phyloP scores from a whole-genome alignment of 2,888 invertebrate genomes.

The Phortica magna region DNA sequence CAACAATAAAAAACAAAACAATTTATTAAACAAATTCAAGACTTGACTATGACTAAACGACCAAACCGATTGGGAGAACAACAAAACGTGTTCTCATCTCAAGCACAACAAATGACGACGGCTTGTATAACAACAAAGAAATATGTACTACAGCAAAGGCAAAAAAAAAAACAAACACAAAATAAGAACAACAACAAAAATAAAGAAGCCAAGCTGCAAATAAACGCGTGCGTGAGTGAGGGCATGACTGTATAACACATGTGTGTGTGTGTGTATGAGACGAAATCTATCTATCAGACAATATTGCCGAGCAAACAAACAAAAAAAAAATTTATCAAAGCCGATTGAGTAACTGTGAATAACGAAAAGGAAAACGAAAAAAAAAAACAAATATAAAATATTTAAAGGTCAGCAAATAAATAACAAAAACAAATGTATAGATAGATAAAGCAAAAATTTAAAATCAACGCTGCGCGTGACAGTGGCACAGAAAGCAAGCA shows the following conservation, averaged over 20 bases:
- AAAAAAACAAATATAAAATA: background rate
- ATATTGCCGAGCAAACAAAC: background rate
- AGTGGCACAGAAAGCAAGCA: slow-evolving; percentile 39
- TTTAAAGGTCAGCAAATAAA: slow-evolving; percentile 38
- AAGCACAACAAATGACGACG: slow-evolving; percentile 44
- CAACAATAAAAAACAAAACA: background rate
- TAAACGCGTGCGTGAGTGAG: slow-evolving; percentile 4
- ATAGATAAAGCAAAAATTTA: background rate
- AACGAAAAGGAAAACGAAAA: slow-evolving; percentile 59
- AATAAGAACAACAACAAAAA: background rate
- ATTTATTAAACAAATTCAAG: slow-evolving; percentile 15
- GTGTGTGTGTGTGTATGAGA: background rate
- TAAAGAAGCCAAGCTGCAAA: background rate
- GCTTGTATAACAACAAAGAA: slow-evolving; percentile 47
- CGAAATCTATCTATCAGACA: background rate
- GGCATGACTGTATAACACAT: slow-evolving; percentile 12
- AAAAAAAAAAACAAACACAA: background rate
- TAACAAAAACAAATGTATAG: slow-evolving; percentile 36
- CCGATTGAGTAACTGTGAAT: slow-evolving; percentile 65
- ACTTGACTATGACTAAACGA: slow-evolving; percentile 25
- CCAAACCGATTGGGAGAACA: slow-evolving; percentile 42
- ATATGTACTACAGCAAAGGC: background rate
- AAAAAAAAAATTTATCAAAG: slow-evolving; percentile 26
- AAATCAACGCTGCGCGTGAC: slow-evolving; percentile 14
- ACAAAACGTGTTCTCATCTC: slow-evolving; percentile 53